phyloP scores from a whole-genome alignment of 2,797 vertebrate species.

The Myripristis murdjan region DNA sequence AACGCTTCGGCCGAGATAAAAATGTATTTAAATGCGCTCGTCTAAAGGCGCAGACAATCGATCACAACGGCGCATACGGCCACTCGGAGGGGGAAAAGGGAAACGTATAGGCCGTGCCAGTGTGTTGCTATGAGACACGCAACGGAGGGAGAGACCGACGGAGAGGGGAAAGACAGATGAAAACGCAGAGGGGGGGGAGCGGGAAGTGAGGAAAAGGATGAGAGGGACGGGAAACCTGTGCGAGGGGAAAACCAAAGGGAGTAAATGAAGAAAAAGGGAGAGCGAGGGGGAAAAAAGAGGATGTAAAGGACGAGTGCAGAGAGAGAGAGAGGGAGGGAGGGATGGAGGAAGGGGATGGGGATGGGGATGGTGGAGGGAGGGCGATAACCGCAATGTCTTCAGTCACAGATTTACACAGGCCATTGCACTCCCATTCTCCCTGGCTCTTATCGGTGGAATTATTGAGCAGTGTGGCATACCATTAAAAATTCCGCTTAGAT shows the following conservation, averaged over 20 bases:
- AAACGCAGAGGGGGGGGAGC: neutral
- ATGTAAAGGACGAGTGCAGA: constrained; percentile 56
- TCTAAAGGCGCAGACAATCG: constrained; percentile 71
- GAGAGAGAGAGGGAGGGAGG: constrained; percentile 44
- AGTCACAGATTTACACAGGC: constrained; percentile 87
- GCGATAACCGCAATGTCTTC: constrained; percentile 82
- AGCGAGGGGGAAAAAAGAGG: constrained; percentile 8
- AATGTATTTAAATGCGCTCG: constrained; percentile 70
- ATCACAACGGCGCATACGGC: constrained; percentile 55
- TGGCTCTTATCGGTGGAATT: constrained; percentile 83
- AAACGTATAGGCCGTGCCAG: constrained; percentile 12
- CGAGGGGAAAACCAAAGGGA: constrained; percentile 12
- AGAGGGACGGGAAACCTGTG: constrained; percentile 24
- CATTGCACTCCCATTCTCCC: constrained; percentile 83
- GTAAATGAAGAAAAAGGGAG: constrained; percentile 36
- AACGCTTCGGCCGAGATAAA: constrained; percentile 75
- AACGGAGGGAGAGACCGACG: constrained; percentile 15
- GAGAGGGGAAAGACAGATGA: neutral
- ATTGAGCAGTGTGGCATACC: constrained; percentile 84
- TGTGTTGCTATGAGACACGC: constrained; percentile 74
- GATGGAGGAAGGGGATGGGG: constrained; percentile 33
- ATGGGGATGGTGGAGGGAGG: constrained; percentile 45
- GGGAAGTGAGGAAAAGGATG: neutral
- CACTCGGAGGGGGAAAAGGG: constrained; percentile 24
- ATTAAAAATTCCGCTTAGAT: constrained; percentile 89